Percentiles rank a stretch among this genome's conserved stretches.
phyloP scores from a whole-genome alignment of 2,113 vertebrate genomes.

The Phrynocephalus versicolor region DNA sequence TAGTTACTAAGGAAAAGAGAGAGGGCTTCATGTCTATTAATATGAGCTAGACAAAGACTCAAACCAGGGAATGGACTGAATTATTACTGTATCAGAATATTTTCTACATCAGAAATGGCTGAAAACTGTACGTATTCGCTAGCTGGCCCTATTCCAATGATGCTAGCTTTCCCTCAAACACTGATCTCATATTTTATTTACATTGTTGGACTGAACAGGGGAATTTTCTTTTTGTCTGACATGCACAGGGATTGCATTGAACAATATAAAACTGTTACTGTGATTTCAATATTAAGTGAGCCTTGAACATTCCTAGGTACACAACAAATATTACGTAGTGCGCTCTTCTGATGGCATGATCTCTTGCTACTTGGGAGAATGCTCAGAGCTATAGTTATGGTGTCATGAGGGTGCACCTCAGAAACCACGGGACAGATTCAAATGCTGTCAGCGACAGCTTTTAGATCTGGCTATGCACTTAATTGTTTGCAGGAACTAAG shows the following conservation, averaged over 20 bases:
- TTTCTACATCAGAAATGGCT: not conserved
- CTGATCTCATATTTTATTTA: not conserved
- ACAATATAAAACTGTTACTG: not conserved
- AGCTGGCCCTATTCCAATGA: not conserved
- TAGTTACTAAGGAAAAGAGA: not conserved
- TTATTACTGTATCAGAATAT: not conserved
- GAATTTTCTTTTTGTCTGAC: not conserved
- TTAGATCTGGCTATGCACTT: not conserved
- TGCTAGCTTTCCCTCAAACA: not conserved
- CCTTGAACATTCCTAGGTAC: not conserved
- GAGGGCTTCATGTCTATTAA: not conserved
- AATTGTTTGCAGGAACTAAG: not conserved
- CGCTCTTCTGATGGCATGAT: not conserved
- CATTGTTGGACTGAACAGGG: no score
- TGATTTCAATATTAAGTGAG: not conserved
- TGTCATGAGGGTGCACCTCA: not conserved
- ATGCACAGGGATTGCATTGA: not conserved
- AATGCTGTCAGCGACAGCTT: no score
- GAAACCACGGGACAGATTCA: not conserved
- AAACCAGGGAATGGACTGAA: not conserved
- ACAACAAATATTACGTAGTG: not conserved
- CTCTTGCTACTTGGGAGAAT: not conserved
- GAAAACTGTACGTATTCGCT: not conserved
- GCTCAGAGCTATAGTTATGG: not conserved
- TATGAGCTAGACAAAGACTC: not conserved